Base-by-base conservation (phyloP, 1,140 invertebrate species). In the Hyles vespertilio region DNA sequence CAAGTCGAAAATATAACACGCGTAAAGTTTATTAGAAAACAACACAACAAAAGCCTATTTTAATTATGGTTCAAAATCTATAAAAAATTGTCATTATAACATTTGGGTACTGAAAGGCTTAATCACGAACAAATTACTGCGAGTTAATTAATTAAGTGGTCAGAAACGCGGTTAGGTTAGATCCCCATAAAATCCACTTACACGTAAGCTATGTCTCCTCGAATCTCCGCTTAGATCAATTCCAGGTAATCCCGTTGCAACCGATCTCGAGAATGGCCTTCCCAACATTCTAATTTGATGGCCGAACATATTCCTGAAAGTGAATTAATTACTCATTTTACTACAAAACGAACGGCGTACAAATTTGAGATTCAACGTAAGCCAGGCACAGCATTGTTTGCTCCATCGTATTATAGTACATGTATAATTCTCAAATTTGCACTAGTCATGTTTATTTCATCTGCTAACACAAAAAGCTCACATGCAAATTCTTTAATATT, bases 201-300 rank as follows among this genome's bases (percentile, higher is more conserved):
- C 86, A 73, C 86, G 76, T 66, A 89, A 70, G 66, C 86, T 89
- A 61, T 89, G 82, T 64, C 84, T 74, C 59, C 84, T 76, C 9
- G 86, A 85, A 56, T 89, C 87, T 8, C 78, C 77, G 54, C 70
- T 85, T 40, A 89, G 74, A 70, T 87, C 87, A 52, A 89, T 87
- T 46, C 87, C 87, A 1, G 84, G 87, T 54, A 89, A 69, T 36
- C 87, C 87, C 44, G 84, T 87, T 0, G 87, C 87, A 8, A 89
- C 81, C 2, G 86, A 89, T 64, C 84, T 87, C 46, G 87, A 89
- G 58, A 87, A 87, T 11, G 84, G 87, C 72, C 84, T 78, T 61
- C 84, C 87, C 71, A 89, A 78, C 83, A 87, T 87, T 62, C 87
- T 76, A 70, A 87, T 87, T 74, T 89, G 86, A 63, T 89, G 86